phyloP scores from a whole-genome alignment of 2,113 vertebrate genomes.

The Bubo blakistoni region DNA sequence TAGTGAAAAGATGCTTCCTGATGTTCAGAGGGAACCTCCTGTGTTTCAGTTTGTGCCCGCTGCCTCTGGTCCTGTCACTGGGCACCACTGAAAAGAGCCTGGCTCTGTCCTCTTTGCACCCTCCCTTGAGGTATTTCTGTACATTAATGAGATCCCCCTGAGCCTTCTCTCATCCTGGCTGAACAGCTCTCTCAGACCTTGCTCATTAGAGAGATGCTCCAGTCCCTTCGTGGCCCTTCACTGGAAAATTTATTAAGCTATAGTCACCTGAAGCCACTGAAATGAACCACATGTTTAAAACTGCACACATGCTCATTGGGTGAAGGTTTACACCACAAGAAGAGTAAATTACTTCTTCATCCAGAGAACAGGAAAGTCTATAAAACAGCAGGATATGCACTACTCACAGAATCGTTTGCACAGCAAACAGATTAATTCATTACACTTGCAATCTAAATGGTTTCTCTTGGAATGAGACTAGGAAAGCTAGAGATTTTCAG shows the following conservation, averaged over 20 bases:
- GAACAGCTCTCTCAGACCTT: neutral
- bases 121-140: neutral
- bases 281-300: neutral
- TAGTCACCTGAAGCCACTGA: neutral
- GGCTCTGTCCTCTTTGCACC: neutral
- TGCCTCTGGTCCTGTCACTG: neutral
- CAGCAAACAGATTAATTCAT: neutral
- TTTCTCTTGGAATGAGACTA: neutral
- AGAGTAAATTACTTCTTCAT: neutral
- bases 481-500: neutral
- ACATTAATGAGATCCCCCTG: neutral
- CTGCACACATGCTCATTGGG: neutral
- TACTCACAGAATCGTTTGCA: neutral
- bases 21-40: neutral
- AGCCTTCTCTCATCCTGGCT: neutral
- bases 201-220: neutral
- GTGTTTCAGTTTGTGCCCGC: neutral
- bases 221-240: fast-evolving
- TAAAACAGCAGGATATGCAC: neutral
- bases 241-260: neutral
- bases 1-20: neutral
- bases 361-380: neutral
- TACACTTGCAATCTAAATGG: neutral
- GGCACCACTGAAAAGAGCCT: neutral
- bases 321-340: neutral